These are phyloP conservation scores for Tricholauxania praeusta DNA, from an alignment of 2,888 invertebrate species.

Conservation along the genomic window DNA sequence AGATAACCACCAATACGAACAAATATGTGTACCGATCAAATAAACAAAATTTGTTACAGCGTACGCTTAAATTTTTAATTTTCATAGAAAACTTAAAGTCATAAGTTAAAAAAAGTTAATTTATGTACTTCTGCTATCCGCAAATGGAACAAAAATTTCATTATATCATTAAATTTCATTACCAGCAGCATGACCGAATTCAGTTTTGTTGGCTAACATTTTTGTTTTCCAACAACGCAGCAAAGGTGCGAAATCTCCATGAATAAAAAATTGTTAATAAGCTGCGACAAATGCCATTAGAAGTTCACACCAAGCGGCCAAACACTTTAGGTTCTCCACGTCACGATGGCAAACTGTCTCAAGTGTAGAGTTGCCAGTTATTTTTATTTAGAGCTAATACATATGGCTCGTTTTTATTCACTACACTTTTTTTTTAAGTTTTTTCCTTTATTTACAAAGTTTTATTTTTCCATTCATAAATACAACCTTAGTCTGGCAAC, in stretches of 20 bases:
- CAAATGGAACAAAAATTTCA: neutral
- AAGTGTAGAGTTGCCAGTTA: neutral
- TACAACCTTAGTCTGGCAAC: no score
- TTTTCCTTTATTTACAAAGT: no score
- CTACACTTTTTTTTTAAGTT: no score
- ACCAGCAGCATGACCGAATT: neutral
- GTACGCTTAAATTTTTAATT: no score
- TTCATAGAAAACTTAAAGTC: neutral
- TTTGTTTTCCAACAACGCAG: neutral
- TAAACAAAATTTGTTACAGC: no score
- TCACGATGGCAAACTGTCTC: no score
- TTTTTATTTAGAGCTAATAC: no score
- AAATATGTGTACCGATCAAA: no score
- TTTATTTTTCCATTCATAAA: no score
- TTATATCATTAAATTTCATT: neutral
- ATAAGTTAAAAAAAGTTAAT: constrained; percentile 19
- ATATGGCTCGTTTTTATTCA: no score
- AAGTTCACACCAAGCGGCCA: constrained; percentile 35
- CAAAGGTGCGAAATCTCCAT: constrained; percentile 58
- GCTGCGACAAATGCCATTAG: constrained; percentile 55
- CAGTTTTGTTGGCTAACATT: neutral
- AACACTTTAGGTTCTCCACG: neutral
- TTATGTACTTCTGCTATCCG: neutral
- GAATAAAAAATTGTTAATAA: constrained; percentile 58
- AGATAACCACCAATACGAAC: no score